Base-by-base conservation (phyloP, 2,113 vertebrate genomes). In the Lamprotornis superbus region DNA sequence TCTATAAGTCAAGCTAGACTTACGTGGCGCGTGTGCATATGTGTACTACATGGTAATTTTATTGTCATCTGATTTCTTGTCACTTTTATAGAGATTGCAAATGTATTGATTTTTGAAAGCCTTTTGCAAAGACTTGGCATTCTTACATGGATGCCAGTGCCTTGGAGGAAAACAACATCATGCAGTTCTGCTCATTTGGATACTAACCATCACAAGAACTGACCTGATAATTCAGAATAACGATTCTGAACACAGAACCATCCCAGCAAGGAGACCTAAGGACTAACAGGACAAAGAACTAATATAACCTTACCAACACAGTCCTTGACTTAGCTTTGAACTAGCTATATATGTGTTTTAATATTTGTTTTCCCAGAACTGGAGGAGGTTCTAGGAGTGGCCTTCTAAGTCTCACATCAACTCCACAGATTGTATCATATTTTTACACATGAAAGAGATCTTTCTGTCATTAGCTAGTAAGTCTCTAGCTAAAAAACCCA, bases 21-120 rank as follows among this genome's bases (percentile, higher is more conserved):
- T 90, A 42, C 0, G 6, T 42, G 31, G 9, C 57, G 20, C 67
- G 70, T 46, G 64, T 95, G 33, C 31, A 37, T 94, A 53, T 65
- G 37, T 44, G 15, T 76, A 67, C 44, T 87, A 85, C 50, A 60
- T 84, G 57, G 67, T 83, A 92, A 94, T 96, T 97, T 97, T 94
- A 91, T 85, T 52, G 93, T 60, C 33, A 92, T 90, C 78, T 76
- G 83, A 89, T 94, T 95, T 97, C 85, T 95, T 83, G 55, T 93
- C 93, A 86, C 67, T 92, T 92, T 95, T 78, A 78, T 33, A 85
- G 79, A 83, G 56, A 87, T 60, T 61, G 23, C 30, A 93, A 93
- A 89, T 90, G 16, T 81, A 83, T 70, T 93, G 90, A 96, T 80
- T 95, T 96, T 93, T 94, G 77, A 71, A 87, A 87, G 50, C 30